Conservation (phyloP, 2,113 vertebrate genomes). For the Chloropsis cyanopogon region DNA sequence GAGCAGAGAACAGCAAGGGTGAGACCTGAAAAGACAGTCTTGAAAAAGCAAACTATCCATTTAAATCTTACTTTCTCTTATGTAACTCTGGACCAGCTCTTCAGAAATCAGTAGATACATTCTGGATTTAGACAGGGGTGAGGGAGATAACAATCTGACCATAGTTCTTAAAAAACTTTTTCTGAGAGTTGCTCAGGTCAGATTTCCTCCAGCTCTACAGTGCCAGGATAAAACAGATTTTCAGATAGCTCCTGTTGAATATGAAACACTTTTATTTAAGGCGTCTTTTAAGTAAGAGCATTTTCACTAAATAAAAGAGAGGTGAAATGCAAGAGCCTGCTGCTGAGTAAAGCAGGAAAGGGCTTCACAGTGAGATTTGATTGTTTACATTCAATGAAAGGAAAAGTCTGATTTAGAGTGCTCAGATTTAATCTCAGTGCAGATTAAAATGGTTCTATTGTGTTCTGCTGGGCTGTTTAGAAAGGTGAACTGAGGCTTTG, state of each 20-base stretch:
- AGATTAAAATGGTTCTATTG: constrained; percentile 76
- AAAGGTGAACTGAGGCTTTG: constrained; percentile 72
- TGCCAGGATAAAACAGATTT: not conserved
- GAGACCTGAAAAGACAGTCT: not conserved
- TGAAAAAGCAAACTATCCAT: not conserved
- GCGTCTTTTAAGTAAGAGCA: not conserved
- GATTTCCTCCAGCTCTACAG: not conserved
- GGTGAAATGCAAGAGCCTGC: constrained; percentile 40
- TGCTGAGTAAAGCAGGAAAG: constrained; percentile 77
- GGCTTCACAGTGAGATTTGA: constrained; percentile 77
- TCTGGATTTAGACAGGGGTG: not conserved
- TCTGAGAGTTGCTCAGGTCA: not conserved
- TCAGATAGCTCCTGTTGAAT: not conserved
- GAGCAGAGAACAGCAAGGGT: not conserved
- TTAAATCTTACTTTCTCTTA: not conserved
- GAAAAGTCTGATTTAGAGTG: constrained; percentile 79
- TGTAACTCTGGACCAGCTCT: not conserved
- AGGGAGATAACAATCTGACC: not conserved
- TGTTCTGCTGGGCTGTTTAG: constrained; percentile 60
- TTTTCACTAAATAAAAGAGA: constrained; percentile 3
- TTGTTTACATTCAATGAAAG: constrained; percentile 85
- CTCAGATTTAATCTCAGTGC: constrained; percentile 77
- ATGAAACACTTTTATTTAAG: constrained; percentile 20
- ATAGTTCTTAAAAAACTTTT: not conserved
- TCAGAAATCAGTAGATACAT: not conserved